phyloP scores from a whole-genome alignment of 2,888 invertebrate genomes.

The Agrochola macilenta region DNA sequence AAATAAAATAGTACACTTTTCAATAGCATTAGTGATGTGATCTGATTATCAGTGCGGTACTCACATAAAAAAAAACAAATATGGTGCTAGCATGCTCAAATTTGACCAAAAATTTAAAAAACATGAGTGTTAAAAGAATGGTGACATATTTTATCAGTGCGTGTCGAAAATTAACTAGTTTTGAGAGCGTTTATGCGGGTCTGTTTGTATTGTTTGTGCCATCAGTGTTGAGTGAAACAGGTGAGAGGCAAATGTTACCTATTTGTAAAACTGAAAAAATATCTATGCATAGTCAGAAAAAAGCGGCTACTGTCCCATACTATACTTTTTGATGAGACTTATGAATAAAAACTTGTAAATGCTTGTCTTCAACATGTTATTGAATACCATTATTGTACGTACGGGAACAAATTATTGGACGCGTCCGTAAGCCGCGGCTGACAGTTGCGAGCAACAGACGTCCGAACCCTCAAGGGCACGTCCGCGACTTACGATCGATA shows the following conservation, averaged over 20 bases:
- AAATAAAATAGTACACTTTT: constrained; percentile 5
- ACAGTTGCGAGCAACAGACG: too few relatives aligned
- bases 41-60: background rate
- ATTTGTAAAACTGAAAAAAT: background rate
- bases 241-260: constrained; percentile 66
- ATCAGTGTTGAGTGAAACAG: constrained; percentile 79
- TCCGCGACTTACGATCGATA: too few relatives aligned
- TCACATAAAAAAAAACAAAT: constrained; percentile 26
- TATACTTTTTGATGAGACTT: background rate
- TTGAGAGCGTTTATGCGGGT: constrained; percentile 80
- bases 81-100: constrained; percentile 29
- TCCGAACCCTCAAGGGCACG: too few relatives aligned
- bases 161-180: constrained; percentile 75
- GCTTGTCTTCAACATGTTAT: background rate
- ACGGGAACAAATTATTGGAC: too few relatives aligned
- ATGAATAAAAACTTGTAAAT: background rate
- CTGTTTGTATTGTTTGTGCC: constrained; percentile 81
- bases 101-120: constrained; percentile 25
- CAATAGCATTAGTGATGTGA: constrained; percentile 27
- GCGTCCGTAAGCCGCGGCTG: too few relatives aligned
- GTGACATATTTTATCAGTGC: constrained; percentile 71
- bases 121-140: constrained; percentile 59
- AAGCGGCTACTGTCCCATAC: background rate
- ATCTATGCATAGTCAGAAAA: background rate
- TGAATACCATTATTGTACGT: background rate